Conservation (phyloP, 2,888 invertebrate species). For the Meganola albula region DNA sequence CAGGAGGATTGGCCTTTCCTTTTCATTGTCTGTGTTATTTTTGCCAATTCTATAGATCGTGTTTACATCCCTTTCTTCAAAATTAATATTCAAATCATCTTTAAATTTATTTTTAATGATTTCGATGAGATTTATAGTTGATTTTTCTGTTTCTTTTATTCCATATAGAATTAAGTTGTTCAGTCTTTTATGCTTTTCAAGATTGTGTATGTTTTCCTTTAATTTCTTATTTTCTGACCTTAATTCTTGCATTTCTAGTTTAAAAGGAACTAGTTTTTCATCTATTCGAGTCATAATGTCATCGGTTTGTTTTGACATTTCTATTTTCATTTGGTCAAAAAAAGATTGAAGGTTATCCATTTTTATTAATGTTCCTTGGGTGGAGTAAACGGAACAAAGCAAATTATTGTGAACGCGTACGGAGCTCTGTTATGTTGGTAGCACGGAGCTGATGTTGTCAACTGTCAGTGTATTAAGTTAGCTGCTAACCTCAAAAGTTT, state of each 20-base stretch:
- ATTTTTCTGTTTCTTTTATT: slow-evolving; percentile 3
- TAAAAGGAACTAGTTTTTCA: slow-evolving; percentile 3
- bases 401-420: no score
- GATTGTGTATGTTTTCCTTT: slow-evolving; percentile 1
- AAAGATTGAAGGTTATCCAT: slow-evolving; percentile 4
- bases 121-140: slow-evolving; percentile 1
- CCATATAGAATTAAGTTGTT: slow-evolving; percentile 6
- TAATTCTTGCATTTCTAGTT: no score
- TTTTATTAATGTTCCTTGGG: no score
- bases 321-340: no score
- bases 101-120: slow-evolving; percentile 1
- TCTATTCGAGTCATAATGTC: slow-evolving; percentile 3
- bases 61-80: slow-evolving; percentile 3
- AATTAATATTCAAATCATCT: slow-evolving; percentile 2
- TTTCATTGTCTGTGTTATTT: slow-evolving; percentile 1
- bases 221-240: slow-evolving; percentile 5
- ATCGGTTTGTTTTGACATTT: no score
- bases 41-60: slow-evolving; percentile 6
- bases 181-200: slow-evolving; percentile 3
- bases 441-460: no score
- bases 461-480: no score
- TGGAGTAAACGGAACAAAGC: no score
- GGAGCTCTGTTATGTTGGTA: no score
- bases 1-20: slow-evolving; percentile 5
- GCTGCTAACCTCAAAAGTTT: no score